These are phyloP conservation scores for Disparrhopalites patrizii DNA, from an alignment of 2,888 invertebrate genomes.

Conservation along the genomic window DNA sequence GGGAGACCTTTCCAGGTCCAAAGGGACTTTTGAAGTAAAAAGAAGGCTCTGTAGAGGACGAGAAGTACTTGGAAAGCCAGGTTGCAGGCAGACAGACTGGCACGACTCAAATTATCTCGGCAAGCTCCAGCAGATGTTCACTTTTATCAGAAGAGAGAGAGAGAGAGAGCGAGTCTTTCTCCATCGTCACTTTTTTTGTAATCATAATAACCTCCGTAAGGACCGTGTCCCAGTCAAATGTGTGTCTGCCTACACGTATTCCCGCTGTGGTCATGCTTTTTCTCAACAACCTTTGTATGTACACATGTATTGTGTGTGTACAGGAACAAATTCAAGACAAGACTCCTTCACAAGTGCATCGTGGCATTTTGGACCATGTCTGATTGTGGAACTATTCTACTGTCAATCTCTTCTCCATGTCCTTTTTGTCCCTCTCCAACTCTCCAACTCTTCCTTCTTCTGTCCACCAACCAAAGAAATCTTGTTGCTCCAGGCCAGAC, in stretches of 20 bases:
- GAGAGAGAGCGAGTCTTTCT: neutral
- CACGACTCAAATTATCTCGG: constrained; percentile 26
- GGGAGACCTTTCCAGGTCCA: constrained; percentile 23
- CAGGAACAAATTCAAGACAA: neutral
- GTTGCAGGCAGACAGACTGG: constrained; percentile 27
- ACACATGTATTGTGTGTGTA: neutral
- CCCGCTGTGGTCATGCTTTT: neutral
- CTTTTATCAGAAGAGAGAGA: neutral
- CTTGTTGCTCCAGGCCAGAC: too few species aligned
- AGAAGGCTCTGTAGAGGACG: neutral
- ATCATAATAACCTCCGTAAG: too few species aligned
- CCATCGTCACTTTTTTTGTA: constrained; percentile 19
- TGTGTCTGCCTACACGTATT: neutral
- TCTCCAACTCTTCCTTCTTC: neutral
- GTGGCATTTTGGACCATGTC: neutral
- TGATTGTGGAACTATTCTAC: too few species aligned
- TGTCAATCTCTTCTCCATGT: too few species aligned
- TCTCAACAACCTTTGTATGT: neutral
- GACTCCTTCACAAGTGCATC: neutral
- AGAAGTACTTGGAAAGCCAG: constrained; percentile 18
- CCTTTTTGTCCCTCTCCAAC: neutral
- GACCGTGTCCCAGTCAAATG: too few species aligned
- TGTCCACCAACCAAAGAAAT: too few species aligned
- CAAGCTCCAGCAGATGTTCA: constrained; percentile 14
- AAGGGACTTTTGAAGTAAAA: neutral